Percentiles rank a stretch among this genome's conserved stretches.
phyloP scores from a whole-genome alignment of 2,888 invertebrate genomes.

The Rutpela maculata region DNA sequence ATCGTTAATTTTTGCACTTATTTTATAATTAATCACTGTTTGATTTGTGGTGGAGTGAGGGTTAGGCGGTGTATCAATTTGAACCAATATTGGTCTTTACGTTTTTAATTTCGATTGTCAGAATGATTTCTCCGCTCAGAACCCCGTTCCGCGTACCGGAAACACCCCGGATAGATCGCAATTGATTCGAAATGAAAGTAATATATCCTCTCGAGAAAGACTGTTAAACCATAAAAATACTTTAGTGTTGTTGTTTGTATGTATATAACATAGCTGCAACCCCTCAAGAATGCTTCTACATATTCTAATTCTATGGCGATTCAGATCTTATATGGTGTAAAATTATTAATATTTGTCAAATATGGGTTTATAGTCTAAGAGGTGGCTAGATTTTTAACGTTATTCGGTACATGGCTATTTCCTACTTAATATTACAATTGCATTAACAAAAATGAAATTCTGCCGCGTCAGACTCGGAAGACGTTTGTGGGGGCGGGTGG shows the following conservation, averaged over 20 bases:
- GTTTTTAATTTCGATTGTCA: conserved; percentile 74
- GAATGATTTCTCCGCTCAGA: conserved; percentile 65
- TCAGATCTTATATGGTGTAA: not conserved
- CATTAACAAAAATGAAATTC: too few species aligned
- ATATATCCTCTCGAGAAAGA: conserved; percentile 71
- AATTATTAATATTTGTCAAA: not conserved
- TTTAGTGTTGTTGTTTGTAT: conserved; percentile 64
- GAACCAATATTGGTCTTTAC: conserved; percentile 62
- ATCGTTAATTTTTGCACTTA: conserved; percentile 17
- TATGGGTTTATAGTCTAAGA: too few species aligned
- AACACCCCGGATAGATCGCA: conserved; percentile 66
- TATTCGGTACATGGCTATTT: too few species aligned
- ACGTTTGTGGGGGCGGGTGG: too few species aligned
- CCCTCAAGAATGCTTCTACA: conserved; percentile 48
- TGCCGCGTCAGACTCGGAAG: too few species aligned
- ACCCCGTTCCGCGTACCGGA: conserved; percentile 45
- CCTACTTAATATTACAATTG: too few species aligned
- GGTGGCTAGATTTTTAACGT: too few species aligned
- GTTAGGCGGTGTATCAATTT: conserved; percentile 37
- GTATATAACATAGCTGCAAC: conserved; percentile 42
- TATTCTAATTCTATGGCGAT: conserved; percentile 37
- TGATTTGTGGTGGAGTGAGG: conserved; percentile 52
- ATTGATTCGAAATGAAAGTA: conserved; percentile 74
- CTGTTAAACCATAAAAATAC: conserved; percentile 72
- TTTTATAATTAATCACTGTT: conserved; percentile 33